Evolutionary conservation across 2,888 invertebrate species (phyloP).

Genomic region (Tipula helvola): DNA sequence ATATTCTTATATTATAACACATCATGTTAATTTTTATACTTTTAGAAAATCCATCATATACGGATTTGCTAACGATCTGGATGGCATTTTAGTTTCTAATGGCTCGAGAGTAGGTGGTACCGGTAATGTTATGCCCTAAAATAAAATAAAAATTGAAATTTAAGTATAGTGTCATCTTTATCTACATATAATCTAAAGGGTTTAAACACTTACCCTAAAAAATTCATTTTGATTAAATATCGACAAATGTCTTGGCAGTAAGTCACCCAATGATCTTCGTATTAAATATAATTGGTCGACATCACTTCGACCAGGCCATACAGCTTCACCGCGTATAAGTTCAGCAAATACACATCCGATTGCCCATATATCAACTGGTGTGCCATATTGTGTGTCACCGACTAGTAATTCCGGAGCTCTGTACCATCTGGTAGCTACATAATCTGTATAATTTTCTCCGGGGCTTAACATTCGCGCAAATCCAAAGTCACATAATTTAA

Average conservation of each 20-base stretch:
- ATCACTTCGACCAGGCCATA: constrained; percentile 98
- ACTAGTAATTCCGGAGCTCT: constrained; percentile 93
- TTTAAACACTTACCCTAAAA: constrained; percentile 40
- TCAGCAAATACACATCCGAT: constrained; percentile 89
- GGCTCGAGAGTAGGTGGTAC: constrained; percentile 78
- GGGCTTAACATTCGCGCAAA: constrained; percentile 96
- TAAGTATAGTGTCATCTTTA: not conserved
- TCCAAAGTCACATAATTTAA: constrained; percentile 95
- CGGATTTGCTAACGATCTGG: constrained; percentile 49
- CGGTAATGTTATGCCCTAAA: constrained; percentile 71
- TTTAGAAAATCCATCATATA: constrained; percentile 73
- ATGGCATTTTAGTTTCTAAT: constrained; percentile 75
- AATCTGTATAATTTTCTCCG: constrained; percentile 97
- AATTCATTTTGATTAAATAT: constrained; percentile 95
- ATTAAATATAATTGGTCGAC: constrained; percentile 96
- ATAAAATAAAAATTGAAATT: not conserved
- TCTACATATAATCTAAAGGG: not conserved
- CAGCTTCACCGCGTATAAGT: constrained; percentile 74
- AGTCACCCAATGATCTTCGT: constrained; percentile 84
- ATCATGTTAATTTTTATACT: constrained; percentile 36
- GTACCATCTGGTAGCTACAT: constrained; percentile 99
- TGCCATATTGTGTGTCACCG: constrained; percentile 86
- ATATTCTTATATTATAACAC: not conserved
- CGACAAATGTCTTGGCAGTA: constrained; percentile 86
- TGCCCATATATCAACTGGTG: constrained; percentile 95